phyloP scores from a whole-genome alignment of 2,797 vertebrate genomes.

The Chiloscyllium punctatum region DNA sequence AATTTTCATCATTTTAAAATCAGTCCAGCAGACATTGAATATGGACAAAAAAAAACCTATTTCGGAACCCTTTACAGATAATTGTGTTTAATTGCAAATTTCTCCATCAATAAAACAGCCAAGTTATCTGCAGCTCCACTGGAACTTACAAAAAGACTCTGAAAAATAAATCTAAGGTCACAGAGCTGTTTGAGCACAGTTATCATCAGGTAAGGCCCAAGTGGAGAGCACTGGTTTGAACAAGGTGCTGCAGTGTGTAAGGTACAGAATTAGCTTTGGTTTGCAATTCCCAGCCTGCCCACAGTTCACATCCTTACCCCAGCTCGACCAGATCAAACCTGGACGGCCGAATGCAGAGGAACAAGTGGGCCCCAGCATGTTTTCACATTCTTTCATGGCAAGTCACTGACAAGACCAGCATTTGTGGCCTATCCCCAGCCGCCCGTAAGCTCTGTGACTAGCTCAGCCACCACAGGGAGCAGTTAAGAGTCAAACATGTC shows the following conservation, averaged over 20 bases:
- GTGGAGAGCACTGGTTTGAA: too few relatives aligned
- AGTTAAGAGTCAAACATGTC: too few relatives aligned
- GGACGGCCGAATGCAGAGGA: not conserved
- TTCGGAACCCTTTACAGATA: not conserved
- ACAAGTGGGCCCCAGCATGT: not conserved
- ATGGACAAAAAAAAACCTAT: not conserved
- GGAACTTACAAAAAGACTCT: not conserved
- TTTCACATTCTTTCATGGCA: too few relatives aligned
- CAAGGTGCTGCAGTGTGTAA: not conserved
- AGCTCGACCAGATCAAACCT: not conserved
- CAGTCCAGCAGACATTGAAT: not conserved
- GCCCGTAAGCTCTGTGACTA: too few relatives aligned
- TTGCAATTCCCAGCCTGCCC: too few relatives aligned
- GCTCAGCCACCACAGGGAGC: too few relatives aligned
- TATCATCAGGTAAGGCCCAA: not conserved
- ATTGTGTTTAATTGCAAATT: not conserved
- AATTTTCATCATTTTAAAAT: not conserved
- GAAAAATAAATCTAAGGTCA: not conserved
- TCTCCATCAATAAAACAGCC: conserved; percentile 6
- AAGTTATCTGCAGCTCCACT: not conserved
- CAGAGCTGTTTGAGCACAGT: not conserved
- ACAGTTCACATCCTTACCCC: not conserved
- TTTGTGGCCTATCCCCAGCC: too few relatives aligned
- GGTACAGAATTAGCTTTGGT: not conserved
- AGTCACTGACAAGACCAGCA: too few relatives aligned